Conservation (phyloP, 2,888 invertebrate species). For the Cataglyphis cursor region DNA sequence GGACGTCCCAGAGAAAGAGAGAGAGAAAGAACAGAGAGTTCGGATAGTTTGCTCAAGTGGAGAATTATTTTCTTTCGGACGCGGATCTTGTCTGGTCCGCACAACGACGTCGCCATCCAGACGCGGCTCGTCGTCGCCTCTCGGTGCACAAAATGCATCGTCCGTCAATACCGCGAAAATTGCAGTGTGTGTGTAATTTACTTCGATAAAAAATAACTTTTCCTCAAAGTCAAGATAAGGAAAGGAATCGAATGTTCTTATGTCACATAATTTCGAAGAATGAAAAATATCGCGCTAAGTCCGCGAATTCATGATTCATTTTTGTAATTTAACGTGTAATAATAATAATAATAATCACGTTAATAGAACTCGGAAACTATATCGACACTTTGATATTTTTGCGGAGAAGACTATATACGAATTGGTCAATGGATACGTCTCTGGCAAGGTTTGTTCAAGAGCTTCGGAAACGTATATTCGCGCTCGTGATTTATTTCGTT, state of each 20-base stretch:
- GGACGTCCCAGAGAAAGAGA: constrained; percentile 38
- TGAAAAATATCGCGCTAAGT: not conserved
- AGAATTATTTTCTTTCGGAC: constrained; percentile 28
- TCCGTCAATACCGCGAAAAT: not conserved
- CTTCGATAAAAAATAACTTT: not conserved
- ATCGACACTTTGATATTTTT: not conserved
- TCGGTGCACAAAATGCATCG: not conserved
- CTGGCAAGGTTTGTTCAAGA: not conserved
- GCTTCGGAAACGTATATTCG: not conserved
- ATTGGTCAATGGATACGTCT: not conserved
- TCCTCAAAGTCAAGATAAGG: not conserved
- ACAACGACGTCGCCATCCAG: constrained; percentile 2
- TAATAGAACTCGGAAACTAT: not conserved
- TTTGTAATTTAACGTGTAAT: not conserved
- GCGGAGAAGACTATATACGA: not conserved
- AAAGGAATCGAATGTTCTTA: not conserved
- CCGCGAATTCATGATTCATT: not conserved
- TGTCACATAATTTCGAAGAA: not conserved
- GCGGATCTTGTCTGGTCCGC: not conserved
- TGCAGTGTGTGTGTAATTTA: not conserved
- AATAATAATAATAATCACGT: not conserved
- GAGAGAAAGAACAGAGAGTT: not conserved
- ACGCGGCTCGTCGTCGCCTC: not conserved
- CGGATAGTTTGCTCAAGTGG: constrained; percentile 5
- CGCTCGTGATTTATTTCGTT: constrained; percentile 18